Evolutionary conservation across 2,888 invertebrate species (phyloP).

Genomic region (Melangyna quadrimaculata): DNA sequence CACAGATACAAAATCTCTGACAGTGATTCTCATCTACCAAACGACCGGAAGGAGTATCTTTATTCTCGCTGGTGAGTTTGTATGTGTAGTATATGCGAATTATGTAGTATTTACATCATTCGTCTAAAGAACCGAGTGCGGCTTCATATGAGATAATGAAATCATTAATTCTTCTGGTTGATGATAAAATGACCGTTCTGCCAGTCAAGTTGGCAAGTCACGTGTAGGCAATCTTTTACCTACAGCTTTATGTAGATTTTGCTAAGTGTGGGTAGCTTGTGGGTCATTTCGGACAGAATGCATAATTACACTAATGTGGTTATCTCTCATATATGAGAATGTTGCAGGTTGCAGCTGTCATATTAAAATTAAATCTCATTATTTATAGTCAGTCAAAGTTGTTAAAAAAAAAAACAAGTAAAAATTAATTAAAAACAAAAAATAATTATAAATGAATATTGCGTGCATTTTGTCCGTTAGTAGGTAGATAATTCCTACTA

Average conservation of each 20-base stretch:
- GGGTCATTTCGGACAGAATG: constrained; percentile 47
- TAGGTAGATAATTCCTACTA: too few species aligned
- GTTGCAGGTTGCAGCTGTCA: constrained; percentile 56
- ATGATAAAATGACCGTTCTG: constrained; percentile 36
- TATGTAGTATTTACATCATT: background rate
- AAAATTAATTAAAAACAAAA: background rate
- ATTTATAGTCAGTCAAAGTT: constrained; percentile 40
- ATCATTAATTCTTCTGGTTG: constrained; percentile 45
- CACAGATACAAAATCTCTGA: background rate
- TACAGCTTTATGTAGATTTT: background rate
- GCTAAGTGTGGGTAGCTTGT: constrained; percentile 29
- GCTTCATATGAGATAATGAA: constrained; percentile 26
- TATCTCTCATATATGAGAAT: constrained; percentile 24
- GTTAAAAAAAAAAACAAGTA: background rate
- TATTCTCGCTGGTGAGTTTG: background rate
- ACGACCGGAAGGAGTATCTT: background rate
- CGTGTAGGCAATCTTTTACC: constrained; percentile 8
- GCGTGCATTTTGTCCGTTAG: background rate
- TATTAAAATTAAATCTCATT: constrained; percentile 47
- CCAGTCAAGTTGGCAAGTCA: constrained; percentile 46
- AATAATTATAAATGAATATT: background rate
- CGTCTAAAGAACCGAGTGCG: background rate
- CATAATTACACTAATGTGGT: constrained; percentile 56
- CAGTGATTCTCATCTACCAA: constrained; percentile 18
- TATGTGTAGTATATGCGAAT: too few species aligned